Percentiles rank a stretch among this genome's conserved stretches.
phyloP scores from a whole-genome alignment of 2,113 vertebrate genomes.

The Falcunculus frontatus region DNA sequence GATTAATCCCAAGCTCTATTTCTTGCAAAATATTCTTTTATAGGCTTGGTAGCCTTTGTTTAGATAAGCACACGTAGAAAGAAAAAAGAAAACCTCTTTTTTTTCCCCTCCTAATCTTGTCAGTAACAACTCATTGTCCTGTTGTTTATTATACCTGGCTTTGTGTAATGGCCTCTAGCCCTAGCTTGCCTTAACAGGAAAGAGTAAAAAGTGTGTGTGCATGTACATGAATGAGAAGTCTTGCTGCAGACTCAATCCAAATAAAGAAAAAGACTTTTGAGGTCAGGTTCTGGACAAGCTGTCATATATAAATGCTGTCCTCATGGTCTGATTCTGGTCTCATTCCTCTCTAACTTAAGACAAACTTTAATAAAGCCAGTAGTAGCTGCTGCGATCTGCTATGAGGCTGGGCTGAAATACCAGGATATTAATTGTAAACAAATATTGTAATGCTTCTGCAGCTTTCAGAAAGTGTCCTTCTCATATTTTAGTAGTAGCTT shows the following conservation, averaged over 20 bases:
- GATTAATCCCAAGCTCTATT: background rate
- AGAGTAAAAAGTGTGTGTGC: background rate
- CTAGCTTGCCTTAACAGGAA: background rate
- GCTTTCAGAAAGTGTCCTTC: background rate
- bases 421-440: constrained; percentile 1
- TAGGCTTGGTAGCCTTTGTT: background rate
- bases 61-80: background rate
- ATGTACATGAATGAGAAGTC: background rate
- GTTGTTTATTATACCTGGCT: background rate
- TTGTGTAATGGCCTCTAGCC: background rate
- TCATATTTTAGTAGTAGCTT: background rate
- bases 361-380: background rate
- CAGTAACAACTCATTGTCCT: background rate
- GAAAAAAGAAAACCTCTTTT: background rate
- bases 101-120: background rate
- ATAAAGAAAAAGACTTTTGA: background rate
- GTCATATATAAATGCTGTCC: background rate
- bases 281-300: background rate
- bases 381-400: background rate
- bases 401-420: background rate
- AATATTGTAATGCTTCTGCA: background rate
- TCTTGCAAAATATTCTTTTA: background rate
- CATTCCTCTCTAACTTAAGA: background rate
- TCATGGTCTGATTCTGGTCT: background rate
- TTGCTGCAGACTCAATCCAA: background rate